Conservation (phyloP, 2,797 vertebrate species). For the Decapterus maruadsi region DNA sequence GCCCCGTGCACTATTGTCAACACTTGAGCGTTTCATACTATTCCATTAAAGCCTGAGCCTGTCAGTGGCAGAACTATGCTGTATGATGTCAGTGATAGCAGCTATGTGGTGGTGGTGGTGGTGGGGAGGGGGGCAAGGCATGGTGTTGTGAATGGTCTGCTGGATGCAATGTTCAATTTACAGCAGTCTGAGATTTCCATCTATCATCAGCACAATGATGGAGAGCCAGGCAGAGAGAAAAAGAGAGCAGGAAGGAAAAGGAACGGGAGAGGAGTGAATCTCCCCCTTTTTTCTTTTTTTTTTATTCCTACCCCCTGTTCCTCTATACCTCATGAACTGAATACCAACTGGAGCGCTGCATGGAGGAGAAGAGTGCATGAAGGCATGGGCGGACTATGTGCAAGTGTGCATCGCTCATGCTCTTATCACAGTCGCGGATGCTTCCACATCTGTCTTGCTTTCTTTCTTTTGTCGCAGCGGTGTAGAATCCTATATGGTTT, state of each 20-base stretch:
- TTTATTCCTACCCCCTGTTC: neutral
- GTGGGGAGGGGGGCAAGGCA: conserved; percentile 22
- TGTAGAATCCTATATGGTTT: conserved; percentile 1
- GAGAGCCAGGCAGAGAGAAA: conserved; percentile 35
- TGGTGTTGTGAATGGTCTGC: conserved; percentile 64
- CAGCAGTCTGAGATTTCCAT: conserved; percentile 76
- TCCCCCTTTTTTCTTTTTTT: conserved; percentile 1
- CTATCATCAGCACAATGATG: conserved; percentile 66
- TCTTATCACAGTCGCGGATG: conserved; percentile 41
- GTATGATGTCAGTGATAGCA: conserved; percentile 62
- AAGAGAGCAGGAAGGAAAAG: conserved; percentile 8
- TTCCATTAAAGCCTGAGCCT: conserved; percentile 62
- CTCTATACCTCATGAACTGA: conserved; percentile 64
- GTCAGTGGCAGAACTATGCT: conserved; percentile 31
- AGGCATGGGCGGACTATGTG: neutral
- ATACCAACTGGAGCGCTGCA: conserved; percentile 64
- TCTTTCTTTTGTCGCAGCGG: conserved; percentile 10
- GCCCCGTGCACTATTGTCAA: conserved; percentile 49
- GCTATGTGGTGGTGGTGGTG: neutral
- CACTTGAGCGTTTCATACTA: conserved; percentile 55
- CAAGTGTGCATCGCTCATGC: conserved; percentile 12
- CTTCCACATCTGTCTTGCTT: conserved; percentile 33
- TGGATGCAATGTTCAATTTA: conserved; percentile 78
- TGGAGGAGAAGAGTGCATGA: conserved; percentile 9
- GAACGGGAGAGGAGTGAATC: conserved; percentile 49